phyloP scores from a whole-genome alignment of 2,888 invertebrate genomes.

The Eledone cirrhosa region DNA sequence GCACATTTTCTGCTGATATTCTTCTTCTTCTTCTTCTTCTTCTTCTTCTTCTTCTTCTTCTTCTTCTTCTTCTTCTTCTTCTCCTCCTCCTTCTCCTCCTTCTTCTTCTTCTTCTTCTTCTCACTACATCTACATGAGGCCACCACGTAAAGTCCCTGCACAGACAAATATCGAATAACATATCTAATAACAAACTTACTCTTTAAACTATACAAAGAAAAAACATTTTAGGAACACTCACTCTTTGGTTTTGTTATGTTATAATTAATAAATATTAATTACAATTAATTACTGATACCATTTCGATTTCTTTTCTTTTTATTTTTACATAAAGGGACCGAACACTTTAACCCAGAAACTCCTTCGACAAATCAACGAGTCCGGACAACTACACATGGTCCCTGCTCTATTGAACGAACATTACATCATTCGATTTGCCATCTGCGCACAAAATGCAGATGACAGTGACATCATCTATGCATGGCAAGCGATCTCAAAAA shows the following conservation, averaged over 20 bases:
- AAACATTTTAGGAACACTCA: too few species aligned
- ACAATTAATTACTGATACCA: too few species aligned
- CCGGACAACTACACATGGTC: conserved; percentile 96
- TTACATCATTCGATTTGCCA: conserved; percentile 93
- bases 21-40: neutral
- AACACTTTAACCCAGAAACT: conserved; percentile 89
- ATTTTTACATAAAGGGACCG: conserved; percentile 69
- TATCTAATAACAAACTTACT: too few species aligned
- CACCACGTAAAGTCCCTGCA: too few species aligned
- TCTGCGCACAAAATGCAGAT: conserved; percentile 88
- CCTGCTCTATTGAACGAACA: conserved; percentile 89
- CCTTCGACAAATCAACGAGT: conserved; percentile 90
- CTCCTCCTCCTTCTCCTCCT: neutral
- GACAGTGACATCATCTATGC: conserved; percentile 76
- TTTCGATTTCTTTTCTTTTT: neutral
- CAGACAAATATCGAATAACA: too few species aligned
- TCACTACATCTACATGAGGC: neutral
- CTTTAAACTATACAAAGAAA: too few species aligned
- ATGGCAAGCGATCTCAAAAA: conserved; percentile 65
- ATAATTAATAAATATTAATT: too few species aligned
- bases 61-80: neutral
- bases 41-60: neutral
- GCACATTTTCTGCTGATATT: neutral
- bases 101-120: neutral
- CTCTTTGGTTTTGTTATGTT: too few species aligned